Conservation (phyloP, 2,113 vertebrate genomes). For the Motacilla tschutschensis region DNA sequence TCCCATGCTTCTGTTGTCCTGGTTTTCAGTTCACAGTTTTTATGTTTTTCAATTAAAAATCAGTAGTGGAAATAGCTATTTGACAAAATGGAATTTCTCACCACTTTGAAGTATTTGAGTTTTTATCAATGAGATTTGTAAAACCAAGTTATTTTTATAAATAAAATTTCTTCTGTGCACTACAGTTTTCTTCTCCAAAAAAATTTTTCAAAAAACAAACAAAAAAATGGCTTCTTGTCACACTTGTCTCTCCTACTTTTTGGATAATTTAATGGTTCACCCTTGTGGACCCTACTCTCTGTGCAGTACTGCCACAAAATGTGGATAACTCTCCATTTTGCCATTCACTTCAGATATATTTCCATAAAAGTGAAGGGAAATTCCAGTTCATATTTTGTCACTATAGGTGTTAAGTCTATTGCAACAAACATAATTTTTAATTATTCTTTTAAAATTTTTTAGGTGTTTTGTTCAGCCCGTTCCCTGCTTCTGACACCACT, state of each 20-base stretch:
- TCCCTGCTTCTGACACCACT: neutral
- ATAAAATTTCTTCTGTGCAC: neutral
- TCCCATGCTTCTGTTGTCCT: neutral
- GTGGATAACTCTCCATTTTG: neutral
- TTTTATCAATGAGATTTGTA: neutral
- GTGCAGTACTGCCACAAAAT: neutral
- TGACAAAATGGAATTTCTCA: neutral
- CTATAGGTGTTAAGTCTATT: neutral
- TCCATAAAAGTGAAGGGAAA: neutral
- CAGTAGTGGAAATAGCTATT: neutral
- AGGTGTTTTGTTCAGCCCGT: neutral
- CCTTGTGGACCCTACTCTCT: neutral
- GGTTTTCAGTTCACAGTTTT: neutral
- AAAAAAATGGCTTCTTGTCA: neutral
- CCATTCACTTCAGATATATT: neutral
- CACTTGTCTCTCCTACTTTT: neutral
- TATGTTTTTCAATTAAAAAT: neutral
- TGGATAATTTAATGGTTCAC: neutral
- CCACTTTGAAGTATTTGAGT: neutral
- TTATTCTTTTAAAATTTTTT: neutral
- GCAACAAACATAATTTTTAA: neutral
- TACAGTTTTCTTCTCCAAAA: rapidly evolving
- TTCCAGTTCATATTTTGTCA: neutral
- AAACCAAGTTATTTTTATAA: neutral
- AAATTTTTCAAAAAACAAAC: neutral